Conservation (phyloP, 2,888 invertebrate genomes). For the Lepeophtheirus nordmannii region DNA sequence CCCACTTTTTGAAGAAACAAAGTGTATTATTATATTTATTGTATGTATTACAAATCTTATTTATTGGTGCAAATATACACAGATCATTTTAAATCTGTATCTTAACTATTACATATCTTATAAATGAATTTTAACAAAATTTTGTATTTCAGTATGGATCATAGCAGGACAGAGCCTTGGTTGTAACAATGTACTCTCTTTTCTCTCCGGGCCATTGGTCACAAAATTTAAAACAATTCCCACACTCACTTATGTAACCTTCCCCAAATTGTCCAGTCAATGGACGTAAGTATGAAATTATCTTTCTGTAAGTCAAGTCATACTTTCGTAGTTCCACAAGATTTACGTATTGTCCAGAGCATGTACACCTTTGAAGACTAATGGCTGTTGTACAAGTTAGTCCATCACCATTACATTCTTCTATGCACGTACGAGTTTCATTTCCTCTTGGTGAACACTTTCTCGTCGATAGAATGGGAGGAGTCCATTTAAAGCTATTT, state of each 20-base stretch:
- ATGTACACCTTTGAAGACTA: slow-evolving; percentile 4
- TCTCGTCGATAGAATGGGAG: background rate
- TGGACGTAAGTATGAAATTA: background rate
- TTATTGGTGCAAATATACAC: too few relatives aligned
- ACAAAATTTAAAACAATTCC: slow-evolving; percentile 7
- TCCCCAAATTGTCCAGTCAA: background rate
- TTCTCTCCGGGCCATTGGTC: slow-evolving; percentile 13
- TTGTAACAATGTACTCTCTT: background rate
- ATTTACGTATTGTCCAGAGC: background rate
- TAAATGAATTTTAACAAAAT: background rate
- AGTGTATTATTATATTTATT: too few relatives aligned
- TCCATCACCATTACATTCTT: background rate
- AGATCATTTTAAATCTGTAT: too few relatives aligned
- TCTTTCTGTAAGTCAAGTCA: background rate
- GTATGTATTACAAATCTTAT: too few relatives aligned
- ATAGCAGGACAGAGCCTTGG: slow-evolving; percentile 1
- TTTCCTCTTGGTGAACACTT: slow-evolving; percentile 8
- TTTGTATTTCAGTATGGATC: background rate
- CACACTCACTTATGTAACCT: slow-evolving; percentile 10
- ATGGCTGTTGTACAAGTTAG: background rate
- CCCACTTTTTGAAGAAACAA: too few relatives aligned
- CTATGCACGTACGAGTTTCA: slow-evolving; percentile 11
- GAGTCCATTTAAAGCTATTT: background rate
- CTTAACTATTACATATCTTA: too few relatives aligned
- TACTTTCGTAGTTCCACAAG: background rate